Percentiles rank a stretch among this genome's conserved stretches.
Evolutionary conservation across 1,140 invertebrate species (phyloP).

Genomic region (Aphelenchoides besseyi): DNA sequence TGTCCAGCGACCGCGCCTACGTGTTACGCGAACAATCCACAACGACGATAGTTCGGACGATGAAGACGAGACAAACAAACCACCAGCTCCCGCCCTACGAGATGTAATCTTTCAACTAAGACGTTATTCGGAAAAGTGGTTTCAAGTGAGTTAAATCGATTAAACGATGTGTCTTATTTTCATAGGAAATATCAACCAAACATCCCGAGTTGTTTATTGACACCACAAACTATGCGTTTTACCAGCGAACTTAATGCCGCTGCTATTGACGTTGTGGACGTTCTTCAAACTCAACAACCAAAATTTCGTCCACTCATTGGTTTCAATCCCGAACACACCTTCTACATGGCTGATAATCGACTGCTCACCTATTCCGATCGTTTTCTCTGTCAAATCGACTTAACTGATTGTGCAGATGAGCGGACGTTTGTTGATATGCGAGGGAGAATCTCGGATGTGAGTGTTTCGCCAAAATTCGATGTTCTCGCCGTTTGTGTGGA

Average conservation of each 20-base stretch:
- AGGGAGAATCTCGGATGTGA: slow-evolving; percentile 13
- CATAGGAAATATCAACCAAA: not conserved
- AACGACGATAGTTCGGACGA: not conserved
- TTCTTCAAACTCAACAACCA: slow-evolving; percentile 15
- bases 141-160: slow-evolving; percentile 7
- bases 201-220: slow-evolving; percentile 34
- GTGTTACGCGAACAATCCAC: not conserved
- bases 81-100: not conserved
- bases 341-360: slow-evolving; percentile 13
- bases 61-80: slow-evolving; percentile 1
- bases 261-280: slow-evolving; percentile 21
- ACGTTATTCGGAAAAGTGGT: slow-evolving; percentile 10
- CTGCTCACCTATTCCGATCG: slow-evolving; percentile 6
- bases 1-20: not conserved
- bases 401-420: slow-evolving; percentile 27
- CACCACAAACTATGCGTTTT: slow-evolving; percentile 37
- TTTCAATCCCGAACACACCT: slow-evolving; percentile 20
- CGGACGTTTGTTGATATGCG: slow-evolving; percentile 29
- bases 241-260: slow-evolving; percentile 20
- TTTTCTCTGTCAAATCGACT: slow-evolving; percentile 30
- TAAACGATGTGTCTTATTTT: too few species aligned
- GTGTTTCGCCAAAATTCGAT: slow-evolving; percentile 20
- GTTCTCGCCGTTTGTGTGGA: slow-evolving; percentile 26
- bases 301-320: slow-evolving; percentile 26
- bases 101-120: slow-evolving; percentile 12